A percentile compares a stretch with the other conserved stretches of the same genome.
Evolutionary conservation across 2,113 vertebrate genomes (phyloP).

Genomic region (Semnopithecus entellus): DNA sequence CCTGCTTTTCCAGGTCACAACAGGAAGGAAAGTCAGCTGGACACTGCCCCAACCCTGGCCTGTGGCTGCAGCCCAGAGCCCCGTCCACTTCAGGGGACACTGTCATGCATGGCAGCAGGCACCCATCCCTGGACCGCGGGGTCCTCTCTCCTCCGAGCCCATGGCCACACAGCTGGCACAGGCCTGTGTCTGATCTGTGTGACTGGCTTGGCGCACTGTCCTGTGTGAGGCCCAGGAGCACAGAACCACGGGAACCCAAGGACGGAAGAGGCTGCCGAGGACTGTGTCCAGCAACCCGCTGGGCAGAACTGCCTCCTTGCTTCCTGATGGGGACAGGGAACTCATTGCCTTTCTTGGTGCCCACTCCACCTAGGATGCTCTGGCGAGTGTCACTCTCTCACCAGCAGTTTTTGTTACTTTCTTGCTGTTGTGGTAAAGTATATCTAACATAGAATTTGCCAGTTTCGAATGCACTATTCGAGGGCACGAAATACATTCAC

Average conservation of each 20-base stretch:
- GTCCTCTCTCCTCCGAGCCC: not conserved
- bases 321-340: not conserved
- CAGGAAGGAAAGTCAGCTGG: not conserved
- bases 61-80: not conserved
- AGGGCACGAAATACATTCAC: not conserved
- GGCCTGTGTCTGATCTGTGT: not conserved
- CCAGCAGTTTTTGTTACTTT: not conserved
- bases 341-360: not conserved
- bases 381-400: not conserved
- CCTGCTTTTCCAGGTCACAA: not conserved
- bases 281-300: no score
- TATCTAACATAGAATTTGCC: not conserved
- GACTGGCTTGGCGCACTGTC: fast-evolving
- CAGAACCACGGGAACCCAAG: not conserved
- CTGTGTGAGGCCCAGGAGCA: not conserved
- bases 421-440: not conserved
- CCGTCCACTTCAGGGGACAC: no score
- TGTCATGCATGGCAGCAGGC: no score
- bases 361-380: not conserved
- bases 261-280: not conserved
- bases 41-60: not conserved
- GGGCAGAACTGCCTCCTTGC: not conserved
- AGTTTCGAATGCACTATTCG: not conserved
- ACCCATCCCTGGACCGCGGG: not conserved
- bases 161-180: not conserved